phyloP scores from a whole-genome alignment of 2,113 vertebrate genomes.

The Nesogale talazaci region DNA sequence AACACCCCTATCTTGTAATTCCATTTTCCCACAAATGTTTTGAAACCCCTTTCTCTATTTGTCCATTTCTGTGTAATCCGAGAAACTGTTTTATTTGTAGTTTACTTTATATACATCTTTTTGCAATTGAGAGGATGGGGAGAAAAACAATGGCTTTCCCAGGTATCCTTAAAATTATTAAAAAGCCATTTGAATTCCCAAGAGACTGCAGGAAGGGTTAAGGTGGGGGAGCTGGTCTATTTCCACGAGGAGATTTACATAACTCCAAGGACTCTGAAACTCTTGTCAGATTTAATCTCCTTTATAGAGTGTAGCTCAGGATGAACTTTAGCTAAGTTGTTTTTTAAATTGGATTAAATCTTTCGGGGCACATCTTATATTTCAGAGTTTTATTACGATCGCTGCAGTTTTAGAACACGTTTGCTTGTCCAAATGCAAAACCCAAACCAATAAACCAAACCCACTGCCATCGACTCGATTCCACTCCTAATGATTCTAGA shows the following conservation, averaged over 20 bases:
- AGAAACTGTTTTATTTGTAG: neutral
- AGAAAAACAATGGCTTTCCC: neutral
- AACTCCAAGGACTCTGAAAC: neutral
- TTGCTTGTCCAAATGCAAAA: no score
- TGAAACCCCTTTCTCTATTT: neutral
- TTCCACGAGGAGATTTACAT: slow-evolving; percentile 27
- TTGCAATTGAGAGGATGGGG: neutral
- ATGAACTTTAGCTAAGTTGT: neutral
- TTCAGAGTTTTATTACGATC: slow-evolving; percentile 34
- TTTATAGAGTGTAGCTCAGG: slow-evolving; percentile 9
- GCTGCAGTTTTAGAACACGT: neutral
- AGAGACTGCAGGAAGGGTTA: neutral
- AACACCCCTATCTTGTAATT: no score
- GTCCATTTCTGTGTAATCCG: neutral
- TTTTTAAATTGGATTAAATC: slow-evolving; percentile 7
- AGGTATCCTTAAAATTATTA: slow-evolving; percentile 16
- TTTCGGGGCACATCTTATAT: neutral
- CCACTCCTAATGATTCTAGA: no score
- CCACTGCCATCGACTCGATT: no score
- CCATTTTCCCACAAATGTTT: no score
- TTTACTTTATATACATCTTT: neutral
- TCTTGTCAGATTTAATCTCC: neutral
- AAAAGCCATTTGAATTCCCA: slow-evolving; percentile 24
- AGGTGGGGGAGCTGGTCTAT: neutral
- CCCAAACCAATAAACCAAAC: no score